Percentiles rank a stretch among this genome's conserved stretches.
These are phyloP conservation scores for Criorhina ranunculi DNA, from an alignment of 2,888 invertebrate genomes.

Conservation along the genomic window DNA sequence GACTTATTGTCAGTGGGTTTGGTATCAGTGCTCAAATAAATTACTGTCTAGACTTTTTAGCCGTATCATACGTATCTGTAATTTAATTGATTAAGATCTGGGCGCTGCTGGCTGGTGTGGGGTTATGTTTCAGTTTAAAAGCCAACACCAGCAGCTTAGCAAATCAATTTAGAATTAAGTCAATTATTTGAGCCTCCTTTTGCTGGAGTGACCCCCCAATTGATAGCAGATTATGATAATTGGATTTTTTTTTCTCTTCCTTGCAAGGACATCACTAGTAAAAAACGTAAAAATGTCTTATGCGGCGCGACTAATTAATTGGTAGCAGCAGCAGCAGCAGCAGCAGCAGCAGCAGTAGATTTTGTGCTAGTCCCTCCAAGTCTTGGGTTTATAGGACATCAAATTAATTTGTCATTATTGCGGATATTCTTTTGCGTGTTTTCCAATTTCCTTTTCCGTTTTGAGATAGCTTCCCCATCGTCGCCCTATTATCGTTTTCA, in stretches of 20 bases:
- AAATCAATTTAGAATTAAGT: slow-evolving; percentile 56
- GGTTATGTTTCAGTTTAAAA: neutral
- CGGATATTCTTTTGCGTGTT: slow-evolving; percentile 70
- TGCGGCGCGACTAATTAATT: slow-evolving; percentile 74
- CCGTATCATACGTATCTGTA: slow-evolving; percentile 23
- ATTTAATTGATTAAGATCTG: slow-evolving; percentile 59
- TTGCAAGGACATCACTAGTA: slow-evolving; percentile 16
- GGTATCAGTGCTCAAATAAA: slow-evolving; percentile 38
- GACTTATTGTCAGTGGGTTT: slow-evolving; percentile 19
- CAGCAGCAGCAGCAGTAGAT: slow-evolving; percentile 32
- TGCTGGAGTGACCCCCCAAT: slow-evolving; percentile 27
- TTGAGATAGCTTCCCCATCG: slow-evolving; percentile 17
- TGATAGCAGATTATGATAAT: slow-evolving; percentile 71
- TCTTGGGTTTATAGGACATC: slow-evolving; percentile 61
- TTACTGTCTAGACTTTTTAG: slow-evolving; percentile 68
- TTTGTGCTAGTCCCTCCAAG: slow-evolving; percentile 26
- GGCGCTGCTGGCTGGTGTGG: slow-evolving; percentile 1
- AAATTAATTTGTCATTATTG: slow-evolving; percentile 76
- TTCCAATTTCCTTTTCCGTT: slow-evolving; percentile 53
- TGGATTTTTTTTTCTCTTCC: slow-evolving; percentile 50
- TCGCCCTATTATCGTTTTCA: slow-evolving; percentile 57
- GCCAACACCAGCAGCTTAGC: slow-evolving; percentile 1
- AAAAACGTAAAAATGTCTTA: slow-evolving; percentile 41
- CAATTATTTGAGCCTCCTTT: slow-evolving; percentile 39
- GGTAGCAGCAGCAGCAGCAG: slow-evolving; percentile 31